Evolutionary conservation across 2,888 invertebrate genomes (phyloP).

Genomic region (Aphidoletes aphidimyza): DNA sequence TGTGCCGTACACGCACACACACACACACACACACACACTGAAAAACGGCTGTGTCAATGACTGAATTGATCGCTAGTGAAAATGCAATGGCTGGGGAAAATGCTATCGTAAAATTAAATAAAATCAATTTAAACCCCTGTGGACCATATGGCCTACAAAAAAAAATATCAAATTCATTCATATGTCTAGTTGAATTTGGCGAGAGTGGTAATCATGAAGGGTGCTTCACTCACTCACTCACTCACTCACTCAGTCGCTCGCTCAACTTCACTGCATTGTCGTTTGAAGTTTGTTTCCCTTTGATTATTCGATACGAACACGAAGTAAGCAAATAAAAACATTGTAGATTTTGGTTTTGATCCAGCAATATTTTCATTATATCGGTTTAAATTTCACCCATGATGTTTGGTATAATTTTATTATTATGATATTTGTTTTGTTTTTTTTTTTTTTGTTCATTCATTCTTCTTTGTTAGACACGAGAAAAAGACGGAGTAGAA

Average conservation of each 20-base stretch:
- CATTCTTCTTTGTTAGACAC: not conserved
- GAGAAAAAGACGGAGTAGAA: not conserved
- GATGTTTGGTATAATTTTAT: slow-evolving; percentile 44
- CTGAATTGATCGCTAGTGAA: not conserved
- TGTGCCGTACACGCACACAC: slow-evolving; percentile 10
- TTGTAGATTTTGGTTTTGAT: slow-evolving; percentile 27
- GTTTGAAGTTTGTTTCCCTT: not conserved
- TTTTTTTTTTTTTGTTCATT: not conserved
- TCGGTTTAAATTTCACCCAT: slow-evolving; percentile 42
- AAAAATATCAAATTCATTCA: slow-evolving; percentile 54
- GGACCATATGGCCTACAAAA: slow-evolving; percentile 56
- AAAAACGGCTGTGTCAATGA: not conserved
- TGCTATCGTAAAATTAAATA: slow-evolving; percentile 52
- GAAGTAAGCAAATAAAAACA: not conserved
- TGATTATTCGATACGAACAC: not conserved
- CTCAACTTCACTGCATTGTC: not conserved
- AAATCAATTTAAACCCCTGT: slow-evolving; percentile 56
- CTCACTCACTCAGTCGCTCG: too few relatives aligned
- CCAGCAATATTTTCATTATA: slow-evolving; percentile 17
- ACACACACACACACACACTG: too few relatives aligned
- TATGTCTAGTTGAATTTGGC: slow-evolving; percentile 38
- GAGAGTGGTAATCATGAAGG: not conserved
- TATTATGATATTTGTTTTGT: slow-evolving; percentile 8
- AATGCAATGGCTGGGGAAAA: not conserved
- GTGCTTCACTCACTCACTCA: slow-evolving; percentile 17